phyloP scores from a whole-genome alignment of 2,797 vertebrate species.

The Pachyuromys duprasi region DNA sequence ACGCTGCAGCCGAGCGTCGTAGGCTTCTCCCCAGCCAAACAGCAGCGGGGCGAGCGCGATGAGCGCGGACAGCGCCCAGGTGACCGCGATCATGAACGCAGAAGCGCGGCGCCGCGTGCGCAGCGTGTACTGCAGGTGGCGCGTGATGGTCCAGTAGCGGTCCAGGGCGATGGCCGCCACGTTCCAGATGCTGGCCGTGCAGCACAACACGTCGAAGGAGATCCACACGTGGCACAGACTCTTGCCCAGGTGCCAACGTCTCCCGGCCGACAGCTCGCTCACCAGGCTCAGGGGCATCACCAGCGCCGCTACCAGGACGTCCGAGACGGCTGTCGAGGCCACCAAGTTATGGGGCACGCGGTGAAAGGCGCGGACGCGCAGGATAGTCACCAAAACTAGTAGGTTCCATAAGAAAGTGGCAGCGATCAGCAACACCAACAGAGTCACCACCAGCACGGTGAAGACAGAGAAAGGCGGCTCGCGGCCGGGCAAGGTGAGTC shows the following conservation, averaged over 20 bases:
- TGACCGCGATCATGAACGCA: slow-evolving; percentile 63
- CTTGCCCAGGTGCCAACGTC: slow-evolving; percentile 69
- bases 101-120: slow-evolving; percentile 65
- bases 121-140: slow-evolving; percentile 72
- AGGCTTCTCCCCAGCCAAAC: slow-evolving; percentile 70
- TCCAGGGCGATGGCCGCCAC: slow-evolving; percentile 75
- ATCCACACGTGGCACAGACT: slow-evolving; percentile 73
- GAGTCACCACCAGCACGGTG: slow-evolving; percentile 58
- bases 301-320: slow-evolving; percentile 72
- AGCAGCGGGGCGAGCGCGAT: slow-evolving; percentile 68
- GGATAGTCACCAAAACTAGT: slow-evolving; percentile 75
- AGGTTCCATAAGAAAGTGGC: slow-evolving; percentile 80
- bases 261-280: slow-evolving; percentile 65
- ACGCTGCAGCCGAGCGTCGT: slow-evolving; percentile 57
- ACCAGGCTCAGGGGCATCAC: slow-evolving; percentile 75
- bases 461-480: slow-evolving; percentile 43
- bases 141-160: slow-evolving; percentile 67
- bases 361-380: slow-evolving; percentile 76
- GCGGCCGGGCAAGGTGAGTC: fast-evolving
- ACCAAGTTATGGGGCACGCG: slow-evolving; percentile 76
- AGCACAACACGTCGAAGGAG: slow-evolving; percentile 76
- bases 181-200: slow-evolving; percentile 80
- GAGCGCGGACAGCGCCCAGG: slow-evolving; percentile 70
- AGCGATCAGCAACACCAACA: slow-evolving; percentile 67
- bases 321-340: slow-evolving; percentile 76